Evolutionary conservation across 1,140 invertebrate species (phyloP).

Genomic region (Trachymyrmex septentrionalis): DNA sequence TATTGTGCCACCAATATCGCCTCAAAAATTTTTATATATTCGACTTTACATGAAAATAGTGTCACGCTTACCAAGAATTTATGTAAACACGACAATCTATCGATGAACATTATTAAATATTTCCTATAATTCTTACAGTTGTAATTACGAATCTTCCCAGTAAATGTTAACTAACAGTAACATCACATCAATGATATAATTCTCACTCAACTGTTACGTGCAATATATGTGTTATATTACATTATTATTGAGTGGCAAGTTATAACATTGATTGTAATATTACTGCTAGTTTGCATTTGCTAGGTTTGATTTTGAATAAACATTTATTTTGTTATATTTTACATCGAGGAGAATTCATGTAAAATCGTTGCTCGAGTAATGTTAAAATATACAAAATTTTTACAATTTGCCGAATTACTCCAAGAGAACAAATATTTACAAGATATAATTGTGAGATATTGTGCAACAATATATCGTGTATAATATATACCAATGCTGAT

Average conservation of each 20-base stretch:
- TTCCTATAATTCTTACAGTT: not conserved
- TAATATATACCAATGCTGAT: conserved; percentile 43
- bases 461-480: conserved; percentile 67
- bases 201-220: too few relatives aligned
- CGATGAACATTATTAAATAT: not conserved
- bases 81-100: not conserved
- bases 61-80: not conserved
- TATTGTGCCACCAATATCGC: conserved; percentile 47
- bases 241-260: too few relatives aligned
- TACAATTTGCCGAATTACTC: conserved; percentile 8
- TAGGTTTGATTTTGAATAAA: not conserved
- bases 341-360: conserved; percentile 10
- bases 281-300: too few relatives aligned
- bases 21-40: conserved; percentile 22
- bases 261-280: too few relatives aligned
- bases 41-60: conserved; percentile 45
- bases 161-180: too few relatives aligned
- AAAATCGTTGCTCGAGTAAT: conserved; percentile 33
- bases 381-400: conserved; percentile 26
- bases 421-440: conserved; percentile 39
- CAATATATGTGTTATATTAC: too few relatives aligned
- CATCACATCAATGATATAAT: too few relatives aligned
- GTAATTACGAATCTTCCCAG: not conserved
- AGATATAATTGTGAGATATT: conserved; percentile 55
- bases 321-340: not conserved